Percentiles rank a stretch among this genome's conserved stretches.
Evolutionary conservation across 2,797 vertebrate species (phyloP).

Genomic region (Schizopygopsis pylzovi): DNA sequence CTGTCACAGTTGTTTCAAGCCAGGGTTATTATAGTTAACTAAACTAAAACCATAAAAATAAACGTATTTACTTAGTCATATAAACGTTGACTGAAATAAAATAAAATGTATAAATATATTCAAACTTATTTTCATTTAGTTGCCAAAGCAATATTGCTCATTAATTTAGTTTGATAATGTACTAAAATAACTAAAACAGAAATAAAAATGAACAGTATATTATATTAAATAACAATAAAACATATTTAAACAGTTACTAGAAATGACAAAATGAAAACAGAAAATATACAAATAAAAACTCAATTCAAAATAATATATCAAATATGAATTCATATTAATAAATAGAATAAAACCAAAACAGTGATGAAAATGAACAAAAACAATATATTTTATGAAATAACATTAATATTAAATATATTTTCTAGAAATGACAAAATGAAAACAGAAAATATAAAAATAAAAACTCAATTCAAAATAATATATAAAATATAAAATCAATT

Average conservation of each 20-base stretch:
- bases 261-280: not conserved
- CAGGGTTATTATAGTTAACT: not conserved
- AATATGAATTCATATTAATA: not conserved
- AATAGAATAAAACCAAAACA: not conserved
- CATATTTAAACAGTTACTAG: not conserved
- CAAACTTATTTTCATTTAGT: not conserved
- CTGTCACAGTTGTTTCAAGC: constrained; percentile 33
- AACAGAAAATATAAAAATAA: not conserved
- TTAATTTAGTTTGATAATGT: not conserved
- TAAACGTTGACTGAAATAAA: not conserved
- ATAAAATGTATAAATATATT: not conserved
- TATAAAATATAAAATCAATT: not conserved
- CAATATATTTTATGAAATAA: not conserved
- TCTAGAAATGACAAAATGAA: not conserved
- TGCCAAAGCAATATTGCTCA: not conserved
- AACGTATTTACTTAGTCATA: not conserved
- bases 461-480: not conserved
- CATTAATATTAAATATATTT: not conserved
- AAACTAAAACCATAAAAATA: not conserved
- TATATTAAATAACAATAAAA: not conserved
- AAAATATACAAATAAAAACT: not conserved
- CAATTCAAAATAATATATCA: not conserved
- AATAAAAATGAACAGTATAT: not conserved
- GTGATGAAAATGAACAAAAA: not conserved
- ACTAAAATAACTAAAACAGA: not conserved